Evolutionary conservation across 2,888 invertebrate genomes (phyloP), one percentile per base, ranked within the genome.

Genomic region (Seladonia tumulorum): DNA sequence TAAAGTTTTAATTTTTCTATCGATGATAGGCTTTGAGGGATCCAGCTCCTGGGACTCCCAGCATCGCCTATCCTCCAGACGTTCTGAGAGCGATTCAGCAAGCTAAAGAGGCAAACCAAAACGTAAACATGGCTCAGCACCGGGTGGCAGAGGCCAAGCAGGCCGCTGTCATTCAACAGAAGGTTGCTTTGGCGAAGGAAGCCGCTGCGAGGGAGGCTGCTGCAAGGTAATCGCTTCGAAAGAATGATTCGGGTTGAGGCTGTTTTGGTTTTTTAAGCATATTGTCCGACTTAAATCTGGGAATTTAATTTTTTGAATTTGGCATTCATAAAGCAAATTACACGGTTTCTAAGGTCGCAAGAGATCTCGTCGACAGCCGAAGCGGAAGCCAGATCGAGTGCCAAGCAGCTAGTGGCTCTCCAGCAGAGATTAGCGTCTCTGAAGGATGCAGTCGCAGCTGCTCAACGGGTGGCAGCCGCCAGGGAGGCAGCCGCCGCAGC

Each of bases 71-170:
- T 87, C 92, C 97, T 18, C 96, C 96, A 0, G 97, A 97, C 89
- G 97, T 97, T 45, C 96, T 97, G 0, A 96, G 97, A 53, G 97
- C 97, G 0, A 96, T 97, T 76, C 97, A 97, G 5, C 97, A 97
- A 0, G 98, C 97, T 0, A 97, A 97, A 91, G 97, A 97, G 87
- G 97, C 97, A 0, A 97, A 97, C 0, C 95, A 96, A 0, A 97
- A 97, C 79, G 97, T 97, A 8, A 96, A 97, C 92, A 95, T 97
- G 22, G 97, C 97, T 0, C 97, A 97, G 92, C 97, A 97, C 75
- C 96, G 97, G 87, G 97, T 97, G 42, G 96, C 97, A 53, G 97
- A 97, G 0, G 97, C 97, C 5, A 97, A 97, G 92, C 97, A 97
- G 87, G 96, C 97, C 1, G 97, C 97, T 0, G 94, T 97, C 10